Base-by-base conservation (phyloP, 2,113 vertebrate species). In the Thamnophis sirtalis region DNA sequence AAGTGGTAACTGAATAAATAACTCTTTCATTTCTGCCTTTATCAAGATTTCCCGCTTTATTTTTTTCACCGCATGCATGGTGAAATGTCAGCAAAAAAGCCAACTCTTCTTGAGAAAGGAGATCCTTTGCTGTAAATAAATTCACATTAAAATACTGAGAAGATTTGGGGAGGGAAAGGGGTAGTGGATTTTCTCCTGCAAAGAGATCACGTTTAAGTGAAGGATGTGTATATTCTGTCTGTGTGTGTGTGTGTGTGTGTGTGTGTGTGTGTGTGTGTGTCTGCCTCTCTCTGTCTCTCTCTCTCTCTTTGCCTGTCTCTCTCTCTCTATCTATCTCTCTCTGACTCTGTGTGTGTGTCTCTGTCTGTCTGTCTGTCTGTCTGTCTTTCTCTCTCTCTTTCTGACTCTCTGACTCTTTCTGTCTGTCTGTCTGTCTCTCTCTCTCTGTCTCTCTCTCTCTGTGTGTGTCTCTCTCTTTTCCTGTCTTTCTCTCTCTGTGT, bases 121-220 rank as follows among this genome's bases (percentile, higher is more conserved):
- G 97, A 96, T 97, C 97, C 97, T 98, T 98, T 98, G 97, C 98
- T 98, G 97, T 97, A 97, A 98, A 97, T 98, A 98, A 98, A 98
- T 98, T 97, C 97, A 95, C 97, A 98, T 98, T 98, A 98, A 54
- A 98, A 98, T 98, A 98, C 98, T 98, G 97, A 63, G 26, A 98
- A 96, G 97, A 98, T 97, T 91, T 94, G 96, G 87, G 38, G 63
- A n/a, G 87, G 53, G 43, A 28, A 9, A 63, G 26, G 26, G 95
- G 97, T 97, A 97, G 96, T 96, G 96, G 95, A 92, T 96, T 98
- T 97, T 26, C 86, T n/a, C 26, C 85, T n/a, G 50, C 97, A 96
- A 96, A 97, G 96, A 97, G 97, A 97, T 98, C 97, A 97, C 97
- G 97, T 98, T 97, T 98, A 98, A 98, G 97, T 97, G 97, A 97